A percentile compares a stretch with the other conserved stretches of the same genome.
Evolutionary conservation across 2,113 vertebrate genomes (phyloP).

Genomic region (Numenius arquata): DNA sequence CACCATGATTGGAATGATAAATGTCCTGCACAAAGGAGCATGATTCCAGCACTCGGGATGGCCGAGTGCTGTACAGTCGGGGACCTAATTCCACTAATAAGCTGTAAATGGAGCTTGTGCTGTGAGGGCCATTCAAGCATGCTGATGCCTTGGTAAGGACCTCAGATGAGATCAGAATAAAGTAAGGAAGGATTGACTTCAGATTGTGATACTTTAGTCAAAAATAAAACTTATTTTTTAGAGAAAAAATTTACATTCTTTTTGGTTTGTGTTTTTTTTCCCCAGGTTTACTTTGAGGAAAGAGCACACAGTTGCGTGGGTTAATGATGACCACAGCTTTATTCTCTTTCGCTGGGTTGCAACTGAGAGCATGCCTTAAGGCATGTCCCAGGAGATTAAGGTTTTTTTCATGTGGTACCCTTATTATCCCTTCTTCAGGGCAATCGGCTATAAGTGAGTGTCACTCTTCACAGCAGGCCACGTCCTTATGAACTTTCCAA

Average conservation of each 20-base stretch:
- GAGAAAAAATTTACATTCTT: neutral
- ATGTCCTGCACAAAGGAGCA: neutral
- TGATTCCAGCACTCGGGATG: neutral
- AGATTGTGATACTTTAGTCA: neutral
- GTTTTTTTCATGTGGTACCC: neutral
- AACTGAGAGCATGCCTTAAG: neutral
- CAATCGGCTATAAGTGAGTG: too few species aligned
- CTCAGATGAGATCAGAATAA: neutral
- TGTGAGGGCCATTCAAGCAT: neutral
- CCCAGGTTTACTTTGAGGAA: neutral
- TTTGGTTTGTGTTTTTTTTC: neutral
- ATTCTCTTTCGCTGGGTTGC: neutral
- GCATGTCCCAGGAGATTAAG: neutral
- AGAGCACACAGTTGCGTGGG: neutral
- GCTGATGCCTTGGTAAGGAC: neutral
- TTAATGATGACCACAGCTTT: neutral
- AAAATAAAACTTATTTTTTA: neutral
- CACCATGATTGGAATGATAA: neutral
- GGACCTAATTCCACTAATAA: neutral
- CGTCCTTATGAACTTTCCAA: neutral
- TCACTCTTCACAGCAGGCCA: neutral
- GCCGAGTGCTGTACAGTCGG: neutral
- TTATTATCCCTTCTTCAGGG: neutral
- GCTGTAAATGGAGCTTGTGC: neutral
- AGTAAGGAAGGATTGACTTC: neutral